Evolutionary conservation across 2,113 vertebrate genomes (phyloP).

Genomic region (Phylloscopus trochiloides): DNA sequence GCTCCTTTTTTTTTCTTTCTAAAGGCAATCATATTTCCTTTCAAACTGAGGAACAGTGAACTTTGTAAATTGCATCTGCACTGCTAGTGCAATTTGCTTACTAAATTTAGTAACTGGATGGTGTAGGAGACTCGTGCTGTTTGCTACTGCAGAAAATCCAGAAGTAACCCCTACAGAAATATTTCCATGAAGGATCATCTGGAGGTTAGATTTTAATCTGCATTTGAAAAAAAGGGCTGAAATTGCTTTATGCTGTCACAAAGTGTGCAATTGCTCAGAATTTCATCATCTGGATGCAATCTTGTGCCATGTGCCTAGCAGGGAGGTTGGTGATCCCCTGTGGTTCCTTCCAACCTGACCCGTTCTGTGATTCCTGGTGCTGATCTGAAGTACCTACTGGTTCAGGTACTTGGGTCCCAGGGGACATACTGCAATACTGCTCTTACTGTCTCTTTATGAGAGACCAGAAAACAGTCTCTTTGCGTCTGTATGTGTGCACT

Average conservation of each 20-base stretch:
- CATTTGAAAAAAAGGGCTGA: neutral
- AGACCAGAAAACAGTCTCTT: neutral
- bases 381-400: neutral
- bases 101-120: neutral
- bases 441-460: neutral
- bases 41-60: neutral
- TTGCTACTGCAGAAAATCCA: neutral
- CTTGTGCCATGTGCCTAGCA: neutral
- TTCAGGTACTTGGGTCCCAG: neutral
- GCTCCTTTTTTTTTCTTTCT: neutral
- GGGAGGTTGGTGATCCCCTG: neutral
- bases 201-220: neutral
- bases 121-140: neutral
- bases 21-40: neutral
- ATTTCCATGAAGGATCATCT: neutral
- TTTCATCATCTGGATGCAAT: neutral
- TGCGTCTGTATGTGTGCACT: fast-evolving
- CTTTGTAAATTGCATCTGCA: neutral
- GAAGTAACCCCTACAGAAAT: neutral
- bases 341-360: neutral
- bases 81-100: neutral
- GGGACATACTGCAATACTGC: neutral
- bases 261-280: neutral
- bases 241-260: neutral
- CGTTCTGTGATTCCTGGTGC: neutral